Evolutionary conservation across 2,888 invertebrate species (phyloP).

Genomic region (Euzetes globulus): DNA sequence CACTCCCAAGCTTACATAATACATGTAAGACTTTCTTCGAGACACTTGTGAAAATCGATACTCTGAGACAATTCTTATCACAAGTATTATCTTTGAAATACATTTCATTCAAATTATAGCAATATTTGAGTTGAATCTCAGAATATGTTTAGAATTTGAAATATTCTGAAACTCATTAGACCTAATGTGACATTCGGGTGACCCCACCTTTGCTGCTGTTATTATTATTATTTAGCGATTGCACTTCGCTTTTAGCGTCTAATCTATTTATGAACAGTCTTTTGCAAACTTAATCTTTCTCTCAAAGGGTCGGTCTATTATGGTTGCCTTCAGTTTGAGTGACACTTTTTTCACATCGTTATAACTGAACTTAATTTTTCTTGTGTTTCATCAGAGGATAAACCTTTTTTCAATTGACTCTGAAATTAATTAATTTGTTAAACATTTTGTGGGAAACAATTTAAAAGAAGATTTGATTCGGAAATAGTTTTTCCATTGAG

Average conservation of each 20-base stretch:
- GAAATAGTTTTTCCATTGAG: no score
- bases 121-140: no score
- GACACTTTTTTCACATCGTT: constrained; percentile 4
- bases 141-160: no score
- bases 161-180: no score
- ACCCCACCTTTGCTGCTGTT: not conserved
- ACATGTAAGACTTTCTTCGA: no score
- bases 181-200: no score
- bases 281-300: not conserved
- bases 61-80: no score
- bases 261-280: constrained; percentile 17
- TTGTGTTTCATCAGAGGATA: not conserved
- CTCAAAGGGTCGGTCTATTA: constrained; percentile 7
- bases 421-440: not conserved
- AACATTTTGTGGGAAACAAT: not conserved
- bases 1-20: no score
- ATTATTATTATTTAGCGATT: not conserved
- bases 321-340: not conserved
- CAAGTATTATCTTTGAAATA: no score
- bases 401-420: not conserved
- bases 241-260: not conserved
- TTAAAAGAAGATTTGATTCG: not conserved
- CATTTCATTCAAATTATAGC: no score
- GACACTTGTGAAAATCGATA: no score
- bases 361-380: not conserved